phyloP scores from a whole-genome alignment of 2,888 invertebrate genomes.

The Drosophila limbata region DNA sequence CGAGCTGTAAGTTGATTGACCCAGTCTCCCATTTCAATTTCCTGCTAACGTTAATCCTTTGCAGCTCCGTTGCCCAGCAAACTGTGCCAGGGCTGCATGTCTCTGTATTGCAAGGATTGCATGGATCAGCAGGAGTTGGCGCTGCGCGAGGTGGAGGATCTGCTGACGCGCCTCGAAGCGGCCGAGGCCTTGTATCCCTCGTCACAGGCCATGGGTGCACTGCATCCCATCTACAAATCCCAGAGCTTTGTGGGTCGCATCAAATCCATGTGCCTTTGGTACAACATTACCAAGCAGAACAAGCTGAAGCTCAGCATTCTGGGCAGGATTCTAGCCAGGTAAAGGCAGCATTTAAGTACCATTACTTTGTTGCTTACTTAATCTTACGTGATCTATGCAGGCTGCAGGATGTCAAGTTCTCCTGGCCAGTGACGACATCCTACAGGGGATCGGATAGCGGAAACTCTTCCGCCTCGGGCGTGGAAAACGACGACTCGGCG shows the following conservation, averaged over 20 bases:
- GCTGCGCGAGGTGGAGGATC: conserved; percentile 89
- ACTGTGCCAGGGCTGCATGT: conserved; percentile 89
- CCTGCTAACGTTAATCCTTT: background rate
- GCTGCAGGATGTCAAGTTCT: conserved; percentile 84
- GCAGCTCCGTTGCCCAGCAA: conserved; percentile 73
- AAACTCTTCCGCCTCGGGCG: conserved; percentile 83
- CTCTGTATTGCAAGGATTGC: conserved; percentile 90
- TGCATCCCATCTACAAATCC: conserved; percentile 88
- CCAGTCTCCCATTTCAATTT: no score
- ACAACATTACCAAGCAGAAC: conserved; percentile 94
- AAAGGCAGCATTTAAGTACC: background rate
- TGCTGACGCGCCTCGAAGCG: conserved; percentile 90
- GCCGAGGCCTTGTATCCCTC: conserved; percentile 94
- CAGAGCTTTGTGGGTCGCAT: conserved; percentile 84
- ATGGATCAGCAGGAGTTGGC: conserved; percentile 90
- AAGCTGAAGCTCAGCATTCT: conserved; percentile 92
- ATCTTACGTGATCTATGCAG: conserved; percentile 52
- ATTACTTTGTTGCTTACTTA: no score
- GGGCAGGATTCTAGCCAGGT: conserved; percentile 88
- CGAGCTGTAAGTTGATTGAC: conserved; percentile 74
- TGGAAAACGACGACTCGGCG: conserved; percentile 84
- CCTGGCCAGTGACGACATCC: conserved; percentile 85
- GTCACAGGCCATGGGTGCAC: conserved; percentile 90
- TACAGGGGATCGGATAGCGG: conserved; percentile 79
- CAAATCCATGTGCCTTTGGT: conserved; percentile 95